phyloP scores from a whole-genome alignment of 2,797 vertebrate genomes.

The Eleutherodactylus coqui region DNA sequence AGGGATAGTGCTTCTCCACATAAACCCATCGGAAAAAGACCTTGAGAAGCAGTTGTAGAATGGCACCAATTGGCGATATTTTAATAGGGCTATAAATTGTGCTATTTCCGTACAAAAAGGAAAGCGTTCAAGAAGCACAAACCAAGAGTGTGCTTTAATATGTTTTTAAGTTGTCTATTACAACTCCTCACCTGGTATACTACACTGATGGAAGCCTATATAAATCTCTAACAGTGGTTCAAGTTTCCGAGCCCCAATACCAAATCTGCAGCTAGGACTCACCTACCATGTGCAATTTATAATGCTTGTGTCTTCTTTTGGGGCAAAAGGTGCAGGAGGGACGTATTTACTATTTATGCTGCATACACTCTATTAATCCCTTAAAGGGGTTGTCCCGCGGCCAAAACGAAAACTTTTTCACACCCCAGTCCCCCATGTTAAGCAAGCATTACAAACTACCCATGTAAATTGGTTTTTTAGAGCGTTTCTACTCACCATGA shows the following conservation, averaged over 20 bases:
- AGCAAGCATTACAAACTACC: no score
- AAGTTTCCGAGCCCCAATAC: background rate
- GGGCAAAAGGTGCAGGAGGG: background rate
- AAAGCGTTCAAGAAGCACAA: background rate
- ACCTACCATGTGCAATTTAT: background rate
- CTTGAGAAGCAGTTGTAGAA: constrained; percentile 21
- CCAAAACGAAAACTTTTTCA: no score
- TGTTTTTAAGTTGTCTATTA: background rate
- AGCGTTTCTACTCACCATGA: no score
- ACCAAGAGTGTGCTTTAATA: background rate
- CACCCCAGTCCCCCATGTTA: no score
- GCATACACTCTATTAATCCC: no score
- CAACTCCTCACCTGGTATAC: background rate
- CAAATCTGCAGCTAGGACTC: background rate
- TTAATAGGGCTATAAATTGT: constrained; percentile 1
- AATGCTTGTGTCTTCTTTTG: background rate
- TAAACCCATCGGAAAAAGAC: constrained; percentile 13
- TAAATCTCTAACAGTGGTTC: background rate
- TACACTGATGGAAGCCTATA: background rate
- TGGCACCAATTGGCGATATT: background rate
- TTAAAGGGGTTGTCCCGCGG: no score
- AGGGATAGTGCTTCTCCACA: background rate
- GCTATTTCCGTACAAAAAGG: background rate
- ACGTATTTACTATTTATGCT: no score
- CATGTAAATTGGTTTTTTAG: no score